Conservation (phyloP, 2,888 invertebrate genomes). For the Papilio demoleus region DNA sequence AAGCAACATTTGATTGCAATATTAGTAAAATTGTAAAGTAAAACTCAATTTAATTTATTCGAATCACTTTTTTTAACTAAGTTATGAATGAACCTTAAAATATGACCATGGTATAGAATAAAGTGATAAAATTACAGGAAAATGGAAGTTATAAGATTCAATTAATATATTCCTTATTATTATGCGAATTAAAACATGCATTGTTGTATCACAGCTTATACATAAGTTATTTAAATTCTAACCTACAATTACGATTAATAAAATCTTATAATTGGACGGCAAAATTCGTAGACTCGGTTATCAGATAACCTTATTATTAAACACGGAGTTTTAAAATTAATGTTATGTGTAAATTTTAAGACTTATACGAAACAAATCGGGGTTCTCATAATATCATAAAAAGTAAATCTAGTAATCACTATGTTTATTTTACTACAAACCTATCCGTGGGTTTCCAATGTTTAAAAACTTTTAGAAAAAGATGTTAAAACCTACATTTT, state of each 20-base stretch:
- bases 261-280: constrained; percentile 2
- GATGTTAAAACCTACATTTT: no score
- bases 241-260: constrained; percentile 16
- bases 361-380: background rate
- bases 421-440: no score
- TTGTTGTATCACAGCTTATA: constrained; percentile 70
- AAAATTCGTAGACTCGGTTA: background rate
- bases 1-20: no score
- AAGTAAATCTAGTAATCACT: no score
- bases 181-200: constrained; percentile 52
- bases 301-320: background rate
- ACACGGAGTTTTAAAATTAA: background rate
- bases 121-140: background rate
- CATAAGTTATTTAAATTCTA: constrained; percentile 39
- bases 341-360: background rate
- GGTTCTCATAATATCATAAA: background rate
- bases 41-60: background rate
- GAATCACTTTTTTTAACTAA: background rate
- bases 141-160: background rate
- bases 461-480: no score
- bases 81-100: background rate
- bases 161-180: constrained; percentile 29
- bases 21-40: background rate
- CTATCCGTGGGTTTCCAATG: no score
- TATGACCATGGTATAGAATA: background rate